These are phyloP conservation scores for Malurus melanocephalus DNA, from an alignment of 2,113 vertebrate species.

Conservation along the genomic window DNA sequence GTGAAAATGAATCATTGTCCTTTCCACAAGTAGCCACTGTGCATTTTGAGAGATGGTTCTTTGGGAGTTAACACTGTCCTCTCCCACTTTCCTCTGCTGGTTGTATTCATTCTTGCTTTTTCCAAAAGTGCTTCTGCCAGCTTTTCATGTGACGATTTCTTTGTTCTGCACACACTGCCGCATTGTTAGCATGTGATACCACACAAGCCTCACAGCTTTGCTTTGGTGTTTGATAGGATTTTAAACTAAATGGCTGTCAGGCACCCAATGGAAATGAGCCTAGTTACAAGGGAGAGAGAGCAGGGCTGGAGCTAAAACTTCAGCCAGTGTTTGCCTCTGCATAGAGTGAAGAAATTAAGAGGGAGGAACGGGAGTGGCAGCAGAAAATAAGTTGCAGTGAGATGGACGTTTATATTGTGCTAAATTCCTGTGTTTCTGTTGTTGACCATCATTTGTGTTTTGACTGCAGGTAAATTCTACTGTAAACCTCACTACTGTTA, in stretches of 20 bases:
- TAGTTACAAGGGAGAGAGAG: neutral
- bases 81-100: constrained; percentile 44
- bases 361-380: neutral
- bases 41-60: constrained; percentile 2
- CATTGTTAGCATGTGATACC: constrained; percentile 72
- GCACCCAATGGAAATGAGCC: constrained; percentile 38
- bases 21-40: neutral
- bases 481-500: constrained; percentile 98
- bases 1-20: neutral
- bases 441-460: neutral
- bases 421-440: neutral
- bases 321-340: neutral
- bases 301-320: constrained; percentile 27
- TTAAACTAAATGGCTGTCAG: constrained; percentile 48
- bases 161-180: constrained; percentile 77
- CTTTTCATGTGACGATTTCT: constrained; percentile 72
- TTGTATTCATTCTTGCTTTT: constrained; percentile 68
- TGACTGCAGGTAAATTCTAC: constrained; percentile 92
- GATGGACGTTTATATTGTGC: neutral
- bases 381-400: neutral
- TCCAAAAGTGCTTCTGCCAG: constrained; percentile 65
- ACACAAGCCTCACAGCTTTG: constrained; percentile 50
- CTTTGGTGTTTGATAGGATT: constrained; percentile 60
- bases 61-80: constrained; percentile 31
- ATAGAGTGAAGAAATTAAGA: neutral